phyloP scores from a whole-genome alignment of 2,113 vertebrate genomes.

The Misgurnus anguillicaudatus region DNA sequence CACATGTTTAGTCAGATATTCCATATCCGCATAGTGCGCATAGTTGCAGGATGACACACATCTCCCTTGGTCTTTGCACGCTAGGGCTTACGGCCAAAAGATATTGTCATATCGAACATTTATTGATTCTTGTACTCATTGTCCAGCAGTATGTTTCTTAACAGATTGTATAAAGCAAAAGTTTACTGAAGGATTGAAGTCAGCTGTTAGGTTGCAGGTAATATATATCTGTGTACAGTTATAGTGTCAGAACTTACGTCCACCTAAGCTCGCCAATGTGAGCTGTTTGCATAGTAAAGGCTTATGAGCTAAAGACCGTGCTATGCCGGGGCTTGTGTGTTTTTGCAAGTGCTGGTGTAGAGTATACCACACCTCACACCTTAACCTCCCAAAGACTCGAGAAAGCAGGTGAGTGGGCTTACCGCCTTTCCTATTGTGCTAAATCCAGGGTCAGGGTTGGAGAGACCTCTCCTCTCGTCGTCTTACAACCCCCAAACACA shows the following conservation, averaged over 20 bases:
- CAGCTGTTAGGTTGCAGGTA: background rate
- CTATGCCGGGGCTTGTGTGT: slow-evolving; percentile 46
- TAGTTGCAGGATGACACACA: slow-evolving; percentile 51
- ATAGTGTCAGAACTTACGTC: background rate
- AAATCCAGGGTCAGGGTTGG: slow-evolving; percentile 57
- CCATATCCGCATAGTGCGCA: slow-evolving; percentile 49
- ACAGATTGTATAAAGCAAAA: background rate
- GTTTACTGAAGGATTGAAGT: background rate
- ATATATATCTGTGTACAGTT: background rate
- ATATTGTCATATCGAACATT: slow-evolving; percentile 39
- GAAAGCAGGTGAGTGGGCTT: slow-evolving; percentile 51
- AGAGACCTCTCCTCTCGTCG: slow-evolving; percentile 45
- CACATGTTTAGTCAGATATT: slow-evolving; percentile 58
- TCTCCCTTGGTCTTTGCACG: slow-evolving; percentile 40
- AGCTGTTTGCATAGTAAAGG: slow-evolving; percentile 41
- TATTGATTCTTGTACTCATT: slow-evolving; percentile 39
- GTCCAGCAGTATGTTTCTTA: slow-evolving; percentile 7
- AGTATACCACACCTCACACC: slow-evolving; percentile 57
- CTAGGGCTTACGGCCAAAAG: slow-evolving; percentile 32
- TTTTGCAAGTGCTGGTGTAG: slow-evolving; percentile 56
- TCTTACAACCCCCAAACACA: slow-evolving; percentile 20
- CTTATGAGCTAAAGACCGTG: slow-evolving; percentile 36
- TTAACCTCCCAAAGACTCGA: slow-evolving; percentile 53
- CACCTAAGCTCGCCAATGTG: background rate
- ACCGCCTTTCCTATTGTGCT: slow-evolving; percentile 61